phyloP scores from a whole-genome alignment of 2,113 vertebrate genomes.

The Leuciscus idus region DNA sequence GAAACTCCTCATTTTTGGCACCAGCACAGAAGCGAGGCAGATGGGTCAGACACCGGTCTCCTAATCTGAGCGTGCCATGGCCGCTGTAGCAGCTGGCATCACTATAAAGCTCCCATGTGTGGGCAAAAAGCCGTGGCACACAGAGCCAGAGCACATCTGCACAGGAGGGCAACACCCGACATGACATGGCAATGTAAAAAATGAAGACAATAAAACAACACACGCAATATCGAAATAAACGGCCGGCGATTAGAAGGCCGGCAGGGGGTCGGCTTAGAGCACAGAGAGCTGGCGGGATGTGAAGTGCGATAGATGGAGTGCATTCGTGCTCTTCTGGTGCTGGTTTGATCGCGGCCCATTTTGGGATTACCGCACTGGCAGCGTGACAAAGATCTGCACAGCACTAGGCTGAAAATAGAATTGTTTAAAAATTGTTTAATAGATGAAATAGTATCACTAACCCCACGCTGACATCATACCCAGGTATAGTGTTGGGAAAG shows the following conservation, averaged over 20 bases:
- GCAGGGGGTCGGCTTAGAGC: conserved; percentile 15
- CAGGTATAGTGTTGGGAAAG: not conserved
- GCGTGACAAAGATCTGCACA: conserved; percentile 1
- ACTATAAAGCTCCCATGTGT: conserved; percentile 46
- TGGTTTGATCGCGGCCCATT: conserved; percentile 51
- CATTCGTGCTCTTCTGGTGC: conserved; percentile 24
- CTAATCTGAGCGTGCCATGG: conserved; percentile 48
- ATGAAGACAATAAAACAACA: conserved; percentile 55
- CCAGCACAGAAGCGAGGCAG: conserved; percentile 54
- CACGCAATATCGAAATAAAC: conserved; percentile 57
- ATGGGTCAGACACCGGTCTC: conserved; percentile 44
- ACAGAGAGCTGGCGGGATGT: conserved; percentile 13
- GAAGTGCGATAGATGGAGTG: conserved; percentile 28
- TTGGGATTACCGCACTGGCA: conserved; percentile 60
- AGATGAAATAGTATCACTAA: conserved; percentile 34
- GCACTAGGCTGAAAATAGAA: conserved; percentile 37
- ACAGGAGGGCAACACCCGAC: conserved; percentile 6
- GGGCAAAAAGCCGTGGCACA: conserved; percentile 33
- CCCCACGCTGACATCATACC: not conserved
- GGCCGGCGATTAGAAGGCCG: conserved; percentile 45
- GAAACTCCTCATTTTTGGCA: conserved; percentile 62
- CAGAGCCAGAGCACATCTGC: conserved; percentile 34
- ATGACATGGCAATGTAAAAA: conserved; percentile 42
- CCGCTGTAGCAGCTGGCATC: conserved; percentile 55
- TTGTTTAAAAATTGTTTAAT: conserved; percentile 37